phyloP scores from a whole-genome alignment of 1,140 invertebrate species.

The Fopius arisanus region DNA sequence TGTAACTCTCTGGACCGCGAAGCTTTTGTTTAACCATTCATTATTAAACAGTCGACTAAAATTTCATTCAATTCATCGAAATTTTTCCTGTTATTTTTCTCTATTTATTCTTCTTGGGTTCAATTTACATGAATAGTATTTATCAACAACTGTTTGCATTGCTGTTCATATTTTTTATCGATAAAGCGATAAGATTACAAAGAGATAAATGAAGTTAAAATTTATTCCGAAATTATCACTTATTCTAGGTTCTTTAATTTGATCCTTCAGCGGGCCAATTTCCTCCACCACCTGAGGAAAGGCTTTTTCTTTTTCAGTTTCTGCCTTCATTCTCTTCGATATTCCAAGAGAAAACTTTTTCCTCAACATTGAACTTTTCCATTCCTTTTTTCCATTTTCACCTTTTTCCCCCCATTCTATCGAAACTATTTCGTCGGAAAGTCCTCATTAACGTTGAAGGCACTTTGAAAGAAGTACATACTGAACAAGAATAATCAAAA shows the following conservation, averaged over 20 bases:
- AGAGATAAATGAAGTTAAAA: background rate
- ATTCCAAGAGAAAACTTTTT: background rate
- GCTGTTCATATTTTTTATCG: background rate
- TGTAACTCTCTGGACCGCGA: no score
- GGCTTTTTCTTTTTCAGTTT: background rate
- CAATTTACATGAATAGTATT: no score
- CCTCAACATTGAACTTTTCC: background rate
- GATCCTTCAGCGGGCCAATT: slow-evolving; percentile 3
- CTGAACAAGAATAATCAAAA: background rate
- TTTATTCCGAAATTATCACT: background rate
- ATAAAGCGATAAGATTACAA: background rate
- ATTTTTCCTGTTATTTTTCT: no score
- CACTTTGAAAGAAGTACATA: background rate
- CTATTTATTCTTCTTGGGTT: no score
- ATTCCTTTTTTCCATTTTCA: background rate
- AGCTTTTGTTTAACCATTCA: no score
- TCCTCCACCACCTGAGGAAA: background rate
- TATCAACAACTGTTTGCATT: no score
- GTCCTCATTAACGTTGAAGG: background rate
- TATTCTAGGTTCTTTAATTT: background rate
- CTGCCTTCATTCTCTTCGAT: background rate
- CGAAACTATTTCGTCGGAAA: background rate
- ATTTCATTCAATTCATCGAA: no score
- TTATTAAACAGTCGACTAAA: no score
- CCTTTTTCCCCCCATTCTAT: background rate